phyloP scores from a whole-genome alignment of 2,888 invertebrate species.

The Eilema caniola region DNA sequence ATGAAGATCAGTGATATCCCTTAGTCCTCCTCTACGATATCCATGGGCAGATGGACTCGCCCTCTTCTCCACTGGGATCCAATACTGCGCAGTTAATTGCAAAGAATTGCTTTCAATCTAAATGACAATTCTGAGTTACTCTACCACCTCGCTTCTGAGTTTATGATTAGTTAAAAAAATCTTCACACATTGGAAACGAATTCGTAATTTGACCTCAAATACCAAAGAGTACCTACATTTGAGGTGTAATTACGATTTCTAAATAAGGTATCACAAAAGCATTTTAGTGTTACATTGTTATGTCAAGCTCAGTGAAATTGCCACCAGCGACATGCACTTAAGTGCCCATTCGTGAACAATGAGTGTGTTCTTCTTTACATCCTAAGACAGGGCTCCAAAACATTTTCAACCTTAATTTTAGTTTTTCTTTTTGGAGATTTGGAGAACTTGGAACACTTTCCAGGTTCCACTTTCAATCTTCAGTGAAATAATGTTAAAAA shows the following conservation, averaged over 20 bases:
- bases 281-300: conserved; percentile 44
- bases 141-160: background rate
- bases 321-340: conserved; percentile 31
- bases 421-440: no score
- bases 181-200: background rate
- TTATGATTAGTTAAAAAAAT: background rate
- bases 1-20: no score
- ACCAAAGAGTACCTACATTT: background rate
- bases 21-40: no score
- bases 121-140: background rate
- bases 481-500: no score
- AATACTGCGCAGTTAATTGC: no score
- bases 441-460: no score
- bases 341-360: conserved; percentile 38
- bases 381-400: conserved; percentile 12
- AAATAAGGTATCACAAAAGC: conserved; percentile 41
- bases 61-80: no score
- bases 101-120: background rate
- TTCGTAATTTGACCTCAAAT: background rate
- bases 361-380: conserved; percentile 30
- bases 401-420: no score
- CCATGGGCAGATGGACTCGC: no score
- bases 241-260: conserved; percentile 22
- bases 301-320: conserved; percentile 31
- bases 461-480: no score